Evolutionary conservation across 2,888 invertebrate species (phyloP), one percentile per base, ranked within the genome.

Genomic region (Tenthredo amoena): DNA sequence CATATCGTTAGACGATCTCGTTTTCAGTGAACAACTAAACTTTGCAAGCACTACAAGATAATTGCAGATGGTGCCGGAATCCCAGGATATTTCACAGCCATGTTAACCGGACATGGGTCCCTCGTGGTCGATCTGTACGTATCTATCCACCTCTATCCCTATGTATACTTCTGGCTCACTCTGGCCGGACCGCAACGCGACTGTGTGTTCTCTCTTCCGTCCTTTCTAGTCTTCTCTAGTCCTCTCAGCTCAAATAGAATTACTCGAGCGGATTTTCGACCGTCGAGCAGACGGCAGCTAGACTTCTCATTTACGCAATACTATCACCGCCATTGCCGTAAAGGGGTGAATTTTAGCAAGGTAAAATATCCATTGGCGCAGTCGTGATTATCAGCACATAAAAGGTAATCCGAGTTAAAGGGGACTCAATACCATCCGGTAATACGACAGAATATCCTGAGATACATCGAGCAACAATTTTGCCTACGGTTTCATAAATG

Each of bases 221-320:
- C 77, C 21, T 76, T 43, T 34, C 77, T 62, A 47, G 79, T 77
- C 40, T 50, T 65, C 76, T 74, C 58, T 37, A 55, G 76, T 77
- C 65, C 77, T 62, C 58, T 77, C 77, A 65, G 62, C 62, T 85
- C 43, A 77, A 85, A 85, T 85, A 77, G 84, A 84, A 77, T 84
- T 62, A 84, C 76, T 74, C 62, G 58, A 58, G 58, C 84, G 84
- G 84, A 84, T 84, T 84, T 84, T 77, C 77, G 62, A 84, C 58
- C 55, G 84, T 18, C 84, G 74, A 34, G 47, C 81, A 58, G 58
- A 81, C 62, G 81, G 62, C 58, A 62, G 81, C 81, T 81, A 62
- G 81, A 81, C 62, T 81, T 81, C 62, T 62, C 81, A 21, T 81
- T 81, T 62, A 40, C 34, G 81, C 62, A 62, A 40, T 62, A 62